phyloP scores from a whole-genome alignment of 2,113 vertebrate genomes.

The Lasiurus borealis region DNA sequence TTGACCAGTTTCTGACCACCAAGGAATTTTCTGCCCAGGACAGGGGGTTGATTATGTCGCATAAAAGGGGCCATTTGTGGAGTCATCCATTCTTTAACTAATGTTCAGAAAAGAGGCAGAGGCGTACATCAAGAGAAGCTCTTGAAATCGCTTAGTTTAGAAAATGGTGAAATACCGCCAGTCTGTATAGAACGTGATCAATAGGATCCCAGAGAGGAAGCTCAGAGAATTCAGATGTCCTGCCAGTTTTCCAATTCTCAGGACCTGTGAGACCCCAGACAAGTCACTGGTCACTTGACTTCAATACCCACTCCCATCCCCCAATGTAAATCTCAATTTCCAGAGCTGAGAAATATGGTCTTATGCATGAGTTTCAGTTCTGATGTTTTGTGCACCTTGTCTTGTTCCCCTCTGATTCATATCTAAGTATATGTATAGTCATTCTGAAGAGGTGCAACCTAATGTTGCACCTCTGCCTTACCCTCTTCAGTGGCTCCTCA shows the following conservation, averaged over 20 bases:
- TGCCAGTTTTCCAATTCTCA: neutral
- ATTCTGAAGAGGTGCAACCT: slow-evolving; percentile 8
- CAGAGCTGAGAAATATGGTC: neutral
- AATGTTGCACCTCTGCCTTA: neutral
- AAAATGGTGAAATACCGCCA: neutral
- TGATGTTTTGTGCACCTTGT: neutral
- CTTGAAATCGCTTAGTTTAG: neutral
- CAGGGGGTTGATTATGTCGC: neutral
- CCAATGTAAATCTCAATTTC: neutral
- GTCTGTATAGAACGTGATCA: neutral
- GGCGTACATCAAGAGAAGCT: neutral
- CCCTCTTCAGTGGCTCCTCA: neutral
- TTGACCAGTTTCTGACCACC: neutral
- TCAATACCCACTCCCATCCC: no score
- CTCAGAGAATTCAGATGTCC: neutral
- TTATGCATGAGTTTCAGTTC: neutral
- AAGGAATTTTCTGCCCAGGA: neutral
- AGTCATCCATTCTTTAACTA: neutral
- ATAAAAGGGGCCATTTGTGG: neutral
- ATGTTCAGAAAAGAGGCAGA: neutral
- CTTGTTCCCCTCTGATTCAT: neutral
- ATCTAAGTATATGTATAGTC: neutral
- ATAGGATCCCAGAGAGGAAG: neutral
- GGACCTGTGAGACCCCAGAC: neutral
- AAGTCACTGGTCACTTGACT: neutral